phyloP scores from a whole-genome alignment of 2,888 invertebrate genomes.

The Sycophila texana region DNA sequence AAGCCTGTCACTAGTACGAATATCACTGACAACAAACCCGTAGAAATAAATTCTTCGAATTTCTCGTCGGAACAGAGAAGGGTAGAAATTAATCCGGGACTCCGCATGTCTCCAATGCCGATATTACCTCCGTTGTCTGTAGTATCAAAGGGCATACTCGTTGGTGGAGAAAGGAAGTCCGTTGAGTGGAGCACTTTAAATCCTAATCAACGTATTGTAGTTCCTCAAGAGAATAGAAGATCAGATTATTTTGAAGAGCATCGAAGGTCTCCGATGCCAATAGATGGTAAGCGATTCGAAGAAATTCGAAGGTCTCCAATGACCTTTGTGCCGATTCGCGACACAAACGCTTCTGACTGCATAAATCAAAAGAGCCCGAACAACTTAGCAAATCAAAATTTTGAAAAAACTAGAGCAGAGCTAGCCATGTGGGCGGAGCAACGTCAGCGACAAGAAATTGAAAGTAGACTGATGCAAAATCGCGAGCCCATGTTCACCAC shows the following conservation, averaged over 20 bases:
- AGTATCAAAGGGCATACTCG: slow-evolving; percentile 47
- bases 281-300: slow-evolving; percentile 70
- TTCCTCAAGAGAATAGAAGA: slow-evolving; percentile 69
- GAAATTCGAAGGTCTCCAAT: slow-evolving; percentile 72
- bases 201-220: slow-evolving; percentile 69
- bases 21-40: slow-evolving; percentile 64
- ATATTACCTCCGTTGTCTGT: slow-evolving; percentile 57
- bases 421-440: slow-evolving; percentile 73
- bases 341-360: slow-evolving; percentile 66
- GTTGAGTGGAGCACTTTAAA: slow-evolving; percentile 70
- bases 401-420: slow-evolving; percentile 73
- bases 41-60: slow-evolving; percentile 64
- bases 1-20: slow-evolving; percentile 60
- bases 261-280: slow-evolving; percentile 70
- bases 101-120: slow-evolving; percentile 70
- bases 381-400: slow-evolving; percentile 69
- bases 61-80: slow-evolving; percentile 68
- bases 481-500: slow-evolving; percentile 66
- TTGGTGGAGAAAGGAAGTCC: slow-evolving; percentile 67
- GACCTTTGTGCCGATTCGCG: slow-evolving; percentile 71
- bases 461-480: slow-evolving; percentile 63
- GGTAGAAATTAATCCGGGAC: slow-evolving; percentile 61
- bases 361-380: slow-evolving; percentile 70
- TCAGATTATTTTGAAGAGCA: slow-evolving; percentile 74
- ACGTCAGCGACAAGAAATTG: slow-evolving; percentile 71